Base-by-base conservation (phyloP, 1,140 invertebrate genomes). In the Chrysopa pallens region DNA sequence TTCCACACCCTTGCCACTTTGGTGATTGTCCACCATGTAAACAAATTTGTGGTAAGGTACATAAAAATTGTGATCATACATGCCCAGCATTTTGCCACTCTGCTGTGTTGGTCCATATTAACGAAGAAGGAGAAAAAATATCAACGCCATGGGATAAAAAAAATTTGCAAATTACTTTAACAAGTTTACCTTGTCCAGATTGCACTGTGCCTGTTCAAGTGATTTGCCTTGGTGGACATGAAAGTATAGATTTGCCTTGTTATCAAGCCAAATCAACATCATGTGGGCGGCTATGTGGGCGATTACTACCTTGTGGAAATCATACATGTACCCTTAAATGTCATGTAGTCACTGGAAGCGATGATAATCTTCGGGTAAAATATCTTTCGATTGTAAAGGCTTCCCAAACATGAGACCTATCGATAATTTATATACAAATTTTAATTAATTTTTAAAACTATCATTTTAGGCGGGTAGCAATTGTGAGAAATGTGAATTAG, bases 1-100 rank as follows among this genome's bases (percentile, higher is more conserved):
- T 81, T 43, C 70, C 70, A 8, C 90, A 95, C 59, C 68, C 69
- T 17, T 95, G 90, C 56, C 90, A 95, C 60, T 86, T 85, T 59
- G 84, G 82, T 0, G 68, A 76, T 8, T 95, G 90, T 63, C 88
- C 88, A 7, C 73, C 80, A 0, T 95, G 90, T 58, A 66, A 64
- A 31, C 76, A 83, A 52, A 61, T 74, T 11, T 94, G 90, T 61
- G 63, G 61, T 0, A 75, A 80, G 51, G 45, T 49, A 1, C 55
- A 68, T 8, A 54, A 64, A 23, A 56, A 50, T n/a, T 96, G 91
- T 66, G 63, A 63, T 1, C 91, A 96, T 60, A 55, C 60, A 0
- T 95, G 90, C 62, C 68, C 71, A 36, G 69, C 68, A 1, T 46
- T 62, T 13, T 96, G 92, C 61, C 92, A 95, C 61, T 74, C 79